phyloP scores from a whole-genome alignment of 2,797 vertebrate species.

The Rhinatrema bivittatum region DNA sequence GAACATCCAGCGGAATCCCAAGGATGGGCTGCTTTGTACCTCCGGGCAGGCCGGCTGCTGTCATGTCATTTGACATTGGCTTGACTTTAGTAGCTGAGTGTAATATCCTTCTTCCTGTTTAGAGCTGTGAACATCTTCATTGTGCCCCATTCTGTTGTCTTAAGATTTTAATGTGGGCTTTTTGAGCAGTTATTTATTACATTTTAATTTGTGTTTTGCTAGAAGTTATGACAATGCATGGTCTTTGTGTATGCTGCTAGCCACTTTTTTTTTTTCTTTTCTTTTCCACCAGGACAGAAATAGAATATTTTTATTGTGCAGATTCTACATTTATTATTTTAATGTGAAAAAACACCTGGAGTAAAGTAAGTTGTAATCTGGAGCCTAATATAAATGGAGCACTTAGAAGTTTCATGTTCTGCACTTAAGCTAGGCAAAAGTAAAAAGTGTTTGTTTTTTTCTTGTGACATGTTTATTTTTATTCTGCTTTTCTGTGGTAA shows the following conservation, averaged over 20 bases:
- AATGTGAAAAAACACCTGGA: conserved; percentile 51
- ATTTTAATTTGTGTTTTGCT: conserved; percentile 49
- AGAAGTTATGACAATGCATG: conserved; percentile 58
- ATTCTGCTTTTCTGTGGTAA: conserved; percentile 48
- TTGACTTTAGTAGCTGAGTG: conserved; percentile 25
- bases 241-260: conserved; percentile 71
- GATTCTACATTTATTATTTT: conserved; percentile 57
- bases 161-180: conserved; percentile 49
- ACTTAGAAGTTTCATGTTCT: conserved; percentile 61
- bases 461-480: conserved; percentile 51
- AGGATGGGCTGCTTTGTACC: conserved; percentile 84
- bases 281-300: conserved; percentile 34
- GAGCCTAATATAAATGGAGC: conserved; percentile 56
- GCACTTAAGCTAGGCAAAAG: conserved; percentile 55
- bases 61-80: conserved; percentile 79
- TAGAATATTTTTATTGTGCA: conserved; percentile 45
- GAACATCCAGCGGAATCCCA: conserved; percentile 86
- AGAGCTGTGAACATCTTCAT: conserved; percentile 45
- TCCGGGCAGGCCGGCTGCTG: conserved; percentile 87
- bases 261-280: conserved; percentile 37
- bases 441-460: conserved; percentile 47
- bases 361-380: conserved; percentile 46
- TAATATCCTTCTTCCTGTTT: conserved; percentile 41
- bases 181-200: conserved; percentile 61
- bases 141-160: conserved; percentile 47